Conservation (phyloP, 2,888 invertebrate genomes). For the Bellardia pandia region DNA sequence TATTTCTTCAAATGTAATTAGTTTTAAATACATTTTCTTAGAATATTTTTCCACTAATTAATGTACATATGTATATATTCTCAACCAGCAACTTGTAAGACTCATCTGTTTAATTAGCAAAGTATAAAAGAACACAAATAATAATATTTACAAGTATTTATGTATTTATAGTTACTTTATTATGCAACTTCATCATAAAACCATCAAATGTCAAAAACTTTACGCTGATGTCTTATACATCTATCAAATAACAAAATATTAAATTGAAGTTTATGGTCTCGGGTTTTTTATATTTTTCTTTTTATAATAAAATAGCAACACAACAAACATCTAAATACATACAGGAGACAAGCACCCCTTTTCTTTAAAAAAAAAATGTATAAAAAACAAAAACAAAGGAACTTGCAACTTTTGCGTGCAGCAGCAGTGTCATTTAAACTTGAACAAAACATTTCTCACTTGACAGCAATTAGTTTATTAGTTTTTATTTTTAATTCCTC, state of each 20-base stretch:
- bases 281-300: constrained; percentile 12
- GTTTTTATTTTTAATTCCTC: constrained; percentile 68
- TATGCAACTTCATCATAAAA: constrained; percentile 59
- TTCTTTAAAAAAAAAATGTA: not conserved
- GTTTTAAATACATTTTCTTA: not conserved
- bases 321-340: not conserved
- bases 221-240: constrained; percentile 48
- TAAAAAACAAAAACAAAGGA: constrained; percentile 9
- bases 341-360: constrained; percentile 14
- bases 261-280: constrained; percentile 61
- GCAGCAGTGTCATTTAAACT: constrained; percentile 65
- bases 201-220: constrained; percentile 70
- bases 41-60: not conserved
- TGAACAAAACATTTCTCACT: constrained; percentile 66
- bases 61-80: not conserved
- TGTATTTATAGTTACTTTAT: constrained; percentile 18
- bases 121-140: constrained; percentile 3
- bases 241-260: constrained; percentile 56
- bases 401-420: constrained; percentile 57
- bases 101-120: constrained; percentile 66
- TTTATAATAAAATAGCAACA: constrained; percentile 6
- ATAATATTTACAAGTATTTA: not conserved
- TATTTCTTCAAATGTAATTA: not conserved
- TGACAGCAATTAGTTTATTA: constrained; percentile 74
- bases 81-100: not conserved